Percentiles rank a stretch among this genome's conserved stretches.
Conservation (phyloP, 2,888 invertebrate species). For the Epirrhoe alternata region DNA sequence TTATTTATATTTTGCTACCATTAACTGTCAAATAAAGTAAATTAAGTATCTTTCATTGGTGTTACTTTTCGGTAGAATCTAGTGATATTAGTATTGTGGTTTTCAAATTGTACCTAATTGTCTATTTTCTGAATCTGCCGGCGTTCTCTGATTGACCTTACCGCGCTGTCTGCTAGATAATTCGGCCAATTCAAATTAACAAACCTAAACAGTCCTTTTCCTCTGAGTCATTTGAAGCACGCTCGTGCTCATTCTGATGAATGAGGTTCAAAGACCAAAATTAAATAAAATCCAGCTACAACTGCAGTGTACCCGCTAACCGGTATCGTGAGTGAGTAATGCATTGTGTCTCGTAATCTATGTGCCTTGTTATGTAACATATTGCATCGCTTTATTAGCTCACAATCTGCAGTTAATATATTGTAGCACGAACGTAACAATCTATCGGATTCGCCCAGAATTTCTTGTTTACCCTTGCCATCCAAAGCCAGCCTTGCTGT, state of each 20-base stretch:
- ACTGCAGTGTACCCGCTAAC: slow-evolving; percentile 64
- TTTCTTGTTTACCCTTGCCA: slow-evolving; percentile 5
- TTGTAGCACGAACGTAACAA: slow-evolving; percentile 17
- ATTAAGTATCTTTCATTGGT: not conserved
- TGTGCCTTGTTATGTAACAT: slow-evolving; percentile 36
- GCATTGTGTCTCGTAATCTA: slow-evolving; percentile 47
- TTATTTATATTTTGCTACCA: not conserved
- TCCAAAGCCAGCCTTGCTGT: slow-evolving; percentile 1
- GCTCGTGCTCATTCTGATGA: slow-evolving; percentile 53
- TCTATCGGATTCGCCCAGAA: slow-evolving; percentile 10
- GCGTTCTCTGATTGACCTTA: slow-evolving; percentile 46
- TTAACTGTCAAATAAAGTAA: not conserved
- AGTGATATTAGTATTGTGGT: not conserved
- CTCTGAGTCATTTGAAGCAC: slow-evolving; percentile 66
- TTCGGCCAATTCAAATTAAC: slow-evolving; percentile 65
- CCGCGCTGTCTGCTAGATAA: slow-evolving; percentile 52
- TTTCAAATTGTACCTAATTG: not conserved
- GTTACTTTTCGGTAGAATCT: not conserved
- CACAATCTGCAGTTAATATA: slow-evolving; percentile 20
- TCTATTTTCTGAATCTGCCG: slow-evolving; percentile 4
- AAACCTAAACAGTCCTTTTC: slow-evolving; percentile 72
- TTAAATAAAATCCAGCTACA: slow-evolving; percentile 68
- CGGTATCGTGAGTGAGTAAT: slow-evolving; percentile 60
- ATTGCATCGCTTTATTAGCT: slow-evolving; percentile 38
- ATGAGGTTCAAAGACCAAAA: slow-evolving; percentile 61